Evolutionary conservation across 2,888 invertebrate genomes (phyloP).

Genomic region (Drosophila algonquin): DNA sequence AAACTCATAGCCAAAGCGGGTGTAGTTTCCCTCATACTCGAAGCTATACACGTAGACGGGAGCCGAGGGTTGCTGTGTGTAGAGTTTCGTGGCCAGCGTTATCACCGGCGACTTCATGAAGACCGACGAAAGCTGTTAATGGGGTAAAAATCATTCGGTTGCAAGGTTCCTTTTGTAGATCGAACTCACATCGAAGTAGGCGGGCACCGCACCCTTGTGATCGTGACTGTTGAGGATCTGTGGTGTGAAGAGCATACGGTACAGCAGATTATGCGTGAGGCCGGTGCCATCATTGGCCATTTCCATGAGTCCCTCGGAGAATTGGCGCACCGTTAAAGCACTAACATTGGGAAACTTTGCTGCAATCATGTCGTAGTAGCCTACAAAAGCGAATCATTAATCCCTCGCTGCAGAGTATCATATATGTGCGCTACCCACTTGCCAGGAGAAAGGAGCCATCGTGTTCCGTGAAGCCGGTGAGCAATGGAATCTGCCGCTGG

Average conservation of each 20-base stretch:
- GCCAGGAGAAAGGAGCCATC: constrained; percentile 84
- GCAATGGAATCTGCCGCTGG: constrained; percentile 76
- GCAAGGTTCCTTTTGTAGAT: too few relatives aligned
- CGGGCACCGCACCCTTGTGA: constrained; percentile 84
- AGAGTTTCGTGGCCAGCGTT: constrained; percentile 77
- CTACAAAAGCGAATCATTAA: constrained; percentile 24
- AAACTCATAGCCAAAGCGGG: constrained; percentile 84
- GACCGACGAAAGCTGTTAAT: constrained; percentile 61
- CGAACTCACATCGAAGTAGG: constrained; percentile 84
- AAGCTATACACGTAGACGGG: constrained; percentile 85
- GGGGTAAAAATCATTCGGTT: background rate
- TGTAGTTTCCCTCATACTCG: constrained; percentile 84
- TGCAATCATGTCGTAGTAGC: constrained; percentile 56
- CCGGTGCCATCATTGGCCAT: constrained; percentile 62
- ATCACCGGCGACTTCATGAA: constrained; percentile 84
- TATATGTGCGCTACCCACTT: constrained; percentile 70
- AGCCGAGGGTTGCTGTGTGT: constrained; percentile 65
- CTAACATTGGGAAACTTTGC: constrained; percentile 48
- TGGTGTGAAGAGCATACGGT: constrained; percentile 82
- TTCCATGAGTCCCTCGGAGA: constrained; percentile 61
- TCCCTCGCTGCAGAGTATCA: too few relatives aligned
- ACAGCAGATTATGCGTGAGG: constrained; percentile 80
- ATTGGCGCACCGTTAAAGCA: constrained; percentile 66
- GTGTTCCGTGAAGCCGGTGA: constrained; percentile 84
- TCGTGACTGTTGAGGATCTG: constrained; percentile 81